Evolutionary conservation across 2,113 vertebrate species (phyloP).

Genomic region (Rhizomys pruinosus): DNA sequence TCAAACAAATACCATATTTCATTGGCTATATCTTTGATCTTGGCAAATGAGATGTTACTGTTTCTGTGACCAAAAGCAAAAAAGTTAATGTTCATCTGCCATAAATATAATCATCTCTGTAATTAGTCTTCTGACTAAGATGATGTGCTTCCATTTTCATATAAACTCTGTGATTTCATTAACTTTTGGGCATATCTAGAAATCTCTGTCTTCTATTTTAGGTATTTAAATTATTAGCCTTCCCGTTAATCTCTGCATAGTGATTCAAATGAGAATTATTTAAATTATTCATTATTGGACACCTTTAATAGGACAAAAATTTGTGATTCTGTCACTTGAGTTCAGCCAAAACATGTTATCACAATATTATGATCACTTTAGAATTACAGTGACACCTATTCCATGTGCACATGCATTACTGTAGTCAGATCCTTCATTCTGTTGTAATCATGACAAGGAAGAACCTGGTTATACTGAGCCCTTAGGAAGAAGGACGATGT

Average conservation of each 20-base stretch:
- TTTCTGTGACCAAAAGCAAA: slow-evolving; percentile 40
- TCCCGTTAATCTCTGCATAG: background rate
- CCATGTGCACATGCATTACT: background rate
- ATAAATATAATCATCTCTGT: slow-evolving; percentile 32
- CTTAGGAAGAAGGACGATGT: background rate
- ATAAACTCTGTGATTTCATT: background rate
- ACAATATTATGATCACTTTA: background rate
- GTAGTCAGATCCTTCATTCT: background rate
- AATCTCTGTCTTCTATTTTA: slow-evolving; percentile 19
- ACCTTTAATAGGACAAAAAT: slow-evolving; percentile 12
- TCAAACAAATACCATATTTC: background rate
- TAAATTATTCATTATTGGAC: background rate
- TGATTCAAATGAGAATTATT: slow-evolving; percentile 22
- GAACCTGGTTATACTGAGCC: too few species aligned
- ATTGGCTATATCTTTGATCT: background rate
- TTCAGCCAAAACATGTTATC: slow-evolving; percentile 10
- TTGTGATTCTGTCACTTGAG: background rate
- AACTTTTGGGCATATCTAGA: background rate
- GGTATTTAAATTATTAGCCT: background rate
- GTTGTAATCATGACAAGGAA: background rate
- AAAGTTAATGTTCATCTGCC: slow-evolving; percentile 42
- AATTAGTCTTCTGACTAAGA: too few species aligned
- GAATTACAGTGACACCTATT: background rate
- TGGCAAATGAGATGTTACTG: background rate
- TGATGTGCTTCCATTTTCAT: slow-evolving; percentile 49